A percentile compares a stretch with the other conserved stretches of the same genome.
Evolutionary conservation across 2,888 invertebrate genomes (phyloP).

Genomic region (Poecilobothrus nobilitatus): DNA sequence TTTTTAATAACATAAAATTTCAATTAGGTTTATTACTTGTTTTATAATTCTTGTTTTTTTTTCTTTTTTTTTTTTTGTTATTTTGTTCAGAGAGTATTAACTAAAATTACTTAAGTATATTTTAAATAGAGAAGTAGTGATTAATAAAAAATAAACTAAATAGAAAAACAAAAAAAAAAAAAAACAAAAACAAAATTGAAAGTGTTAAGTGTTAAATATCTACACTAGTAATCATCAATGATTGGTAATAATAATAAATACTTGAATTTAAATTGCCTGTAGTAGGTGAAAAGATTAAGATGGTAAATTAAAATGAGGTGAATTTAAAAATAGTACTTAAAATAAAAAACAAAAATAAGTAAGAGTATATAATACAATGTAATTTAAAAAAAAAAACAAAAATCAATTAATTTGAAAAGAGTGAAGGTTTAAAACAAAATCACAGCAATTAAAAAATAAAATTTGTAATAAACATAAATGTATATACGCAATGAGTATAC

Average conservation of each 20-base stretch:
- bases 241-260: not conserved
- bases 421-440: no score
- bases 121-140: not conserved
- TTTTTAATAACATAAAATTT: not conserved
- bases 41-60: not conserved
- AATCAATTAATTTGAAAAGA: no score
- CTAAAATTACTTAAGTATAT: not conserved
- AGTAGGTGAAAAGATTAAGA: not conserved
- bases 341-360: not conserved
- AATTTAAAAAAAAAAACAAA: no score
- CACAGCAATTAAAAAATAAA: no score
- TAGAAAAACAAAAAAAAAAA: slow-evolving; percentile 2
- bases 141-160: no score
- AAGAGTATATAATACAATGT: not conserved
- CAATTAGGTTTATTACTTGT: slow-evolving; percentile 2
- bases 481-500: no score
- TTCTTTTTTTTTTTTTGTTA: no score
- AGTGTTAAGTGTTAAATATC: not conserved
- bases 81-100: no score
- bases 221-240: not conserved
- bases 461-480: no score
- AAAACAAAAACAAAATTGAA: not conserved
- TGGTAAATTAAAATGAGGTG: not conserved
- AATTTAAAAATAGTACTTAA: no score
- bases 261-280: not conserved